phyloP scores from a whole-genome alignment of 2,797 vertebrate species.

The Lindbergichthys nudifrons region DNA sequence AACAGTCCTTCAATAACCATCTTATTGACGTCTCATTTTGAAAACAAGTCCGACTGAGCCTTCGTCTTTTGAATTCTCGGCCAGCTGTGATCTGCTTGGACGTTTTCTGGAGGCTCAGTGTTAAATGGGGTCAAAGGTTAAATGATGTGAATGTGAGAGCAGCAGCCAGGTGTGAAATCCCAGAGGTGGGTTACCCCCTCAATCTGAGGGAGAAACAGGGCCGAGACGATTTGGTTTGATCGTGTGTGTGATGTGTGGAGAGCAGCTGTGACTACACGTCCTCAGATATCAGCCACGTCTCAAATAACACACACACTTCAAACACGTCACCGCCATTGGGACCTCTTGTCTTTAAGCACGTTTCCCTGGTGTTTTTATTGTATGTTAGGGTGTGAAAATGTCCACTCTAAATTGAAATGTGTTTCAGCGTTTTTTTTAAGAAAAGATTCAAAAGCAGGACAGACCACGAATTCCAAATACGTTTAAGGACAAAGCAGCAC shows the following conservation, averaged over 20 bases:
- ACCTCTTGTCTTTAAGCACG: too few relatives aligned
- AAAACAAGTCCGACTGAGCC: background rate
- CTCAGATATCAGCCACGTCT: background rate
- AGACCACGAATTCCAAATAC: too few relatives aligned
- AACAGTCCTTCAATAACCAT: too few relatives aligned
- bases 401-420: too few relatives aligned
- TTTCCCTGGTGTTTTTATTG: too few relatives aligned
- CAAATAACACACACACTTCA: background rate
- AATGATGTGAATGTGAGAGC: background rate
- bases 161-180: constrained; percentile 9
- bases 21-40: background rate
- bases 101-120: background rate
- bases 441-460: too few relatives aligned
- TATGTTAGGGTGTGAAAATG: too few relatives aligned
- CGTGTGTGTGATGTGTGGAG: background rate
- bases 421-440: too few relatives aligned
- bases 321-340: too few relatives aligned
- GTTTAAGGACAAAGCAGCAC: too few relatives aligned
- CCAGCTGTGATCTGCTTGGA: background rate
- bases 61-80: background rate
- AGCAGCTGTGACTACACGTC: constrained; percentile 22
- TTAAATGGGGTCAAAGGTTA: background rate
- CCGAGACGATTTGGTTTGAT: background rate
- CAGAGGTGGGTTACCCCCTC: background rate
- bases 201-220: background rate